Base-by-base conservation (phyloP, 2,888 invertebrate genomes). In the Himalopsyche anomala region DNA sequence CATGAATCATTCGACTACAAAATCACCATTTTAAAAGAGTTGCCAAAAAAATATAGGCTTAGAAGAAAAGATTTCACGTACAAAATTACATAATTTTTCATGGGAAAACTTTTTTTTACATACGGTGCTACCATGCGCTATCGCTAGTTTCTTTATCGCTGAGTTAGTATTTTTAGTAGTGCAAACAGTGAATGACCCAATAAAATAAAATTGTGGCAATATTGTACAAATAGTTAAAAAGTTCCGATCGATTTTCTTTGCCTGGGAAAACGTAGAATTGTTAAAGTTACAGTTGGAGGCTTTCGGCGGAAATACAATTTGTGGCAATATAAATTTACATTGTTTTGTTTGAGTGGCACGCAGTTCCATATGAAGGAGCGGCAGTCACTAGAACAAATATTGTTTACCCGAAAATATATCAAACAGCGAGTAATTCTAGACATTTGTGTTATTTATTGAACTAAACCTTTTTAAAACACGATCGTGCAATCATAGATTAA, bases 151-250 rank as follows among this genome's bases (percentile, higher is more conserved):
- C 5, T 56, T 56, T 56, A 56, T 8, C 56, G 56, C 19, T 62
- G 28, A 11, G 62, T 11, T 62, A 19, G 19, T 62, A 62, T 62
- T 62, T 62, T 62, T 62, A 62, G 56, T 62, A 19, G 8, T 12
- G 56, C 56, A 62, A 62, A 62, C 56, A 19, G 56, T 62, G 62
- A 62, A 62, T 19, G 62, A 62, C 62, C 62, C 62, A 62, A 62
- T 62, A 62, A 62, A 62, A 62, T 62, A 62, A 62, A 62, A 62
- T 62, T 62, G 28, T 62, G 62, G 62, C 62, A 62, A 62, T 62
- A 62, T 62, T 62, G 62, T 62, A 62, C 62, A 62, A 62, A 62
- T 62, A 62, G 62, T 62, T 62, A 62, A 62, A 62, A 62, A 62
- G 28, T 62, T 62, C 11, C 62, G 15, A 62, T 62, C 62, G 62